Evolutionary conservation across 2,113 vertebrate genomes (phyloP), one percentile per base, ranked within the genome.

Genomic region (Jaculus jaculus): DNA sequence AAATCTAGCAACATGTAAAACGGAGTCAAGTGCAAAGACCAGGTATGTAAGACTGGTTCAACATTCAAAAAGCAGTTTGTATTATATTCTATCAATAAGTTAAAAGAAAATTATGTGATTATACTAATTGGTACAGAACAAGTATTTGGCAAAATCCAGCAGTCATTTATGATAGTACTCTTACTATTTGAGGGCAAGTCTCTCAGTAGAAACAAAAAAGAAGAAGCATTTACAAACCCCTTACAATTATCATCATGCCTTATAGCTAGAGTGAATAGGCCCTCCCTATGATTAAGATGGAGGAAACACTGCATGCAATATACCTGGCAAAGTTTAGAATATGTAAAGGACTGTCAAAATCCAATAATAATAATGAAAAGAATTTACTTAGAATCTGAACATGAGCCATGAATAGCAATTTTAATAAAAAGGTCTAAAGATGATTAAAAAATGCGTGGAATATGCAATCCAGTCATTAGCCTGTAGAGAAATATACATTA

Each of bases 41-140:
- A 80, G 26, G 21, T 58, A 51, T 34, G 8, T 8, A 77, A 72
- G 32, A 16, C n/a, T 86, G 9, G 68, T 68, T 13, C 16, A 89
- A 73, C 11, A 58, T 94, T 95, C 16, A 86, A 84, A 73, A 94
- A 81, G 73, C 32, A 39, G 81, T 71, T 28, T 75, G 37, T 87
- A 3, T 66, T 47, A 24, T 2, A 92, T 47, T 65, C 11, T 82
- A 78, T 88, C 20, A 78, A 84, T 18, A 84, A 20, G 23, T 0
- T 84, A 77, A 94, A n/a, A 24, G 28, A 63, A 92, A 95, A 63
- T 61, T 21, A 34, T 30, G 69, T 26, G 84, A 34, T 81, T 21
- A 39, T 68, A 51, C 37, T 13, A 69, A 81, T 28, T 78, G 32
- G 79, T 73, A 2, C 73, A 63, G 28, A 77, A 65, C 84, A 84